Evolutionary conservation across 2,888 invertebrate genomes (phyloP), one percentile per base, ranked within the genome.

Genomic region (Sarcophaga subvicina): DNA sequence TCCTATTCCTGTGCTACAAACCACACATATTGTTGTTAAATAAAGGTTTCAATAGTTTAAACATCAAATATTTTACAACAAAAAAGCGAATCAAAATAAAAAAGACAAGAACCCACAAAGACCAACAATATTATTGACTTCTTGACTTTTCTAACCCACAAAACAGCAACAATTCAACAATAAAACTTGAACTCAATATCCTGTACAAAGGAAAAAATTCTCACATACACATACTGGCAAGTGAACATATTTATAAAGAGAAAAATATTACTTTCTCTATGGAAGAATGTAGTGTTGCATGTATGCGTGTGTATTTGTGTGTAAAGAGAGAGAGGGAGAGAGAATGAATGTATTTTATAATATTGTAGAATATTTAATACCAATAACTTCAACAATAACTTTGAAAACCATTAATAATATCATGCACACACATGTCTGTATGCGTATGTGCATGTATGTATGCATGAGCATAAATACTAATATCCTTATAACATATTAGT

Each of bases 81-180:
- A 71, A 77, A 49, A 67, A 66, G 25, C 4, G 10, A 63, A 10
- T 14, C n/a, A 22, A 3, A 10, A 62, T 1, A 10, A 0, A 63
- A 22, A 64, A 64, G 1, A 17, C 54, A 25, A 79, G 25, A 75
- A 75, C 70, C 81, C 78, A 79, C 83, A 81, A 76, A 87, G 78
- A 83, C 73, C 83, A 83, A 73, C 70, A 87, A 84, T 87, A 88
- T 88, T 88, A 88, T 88, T 88, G 88, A 88, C 87, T 88, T 88
- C 80, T 80, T 80, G 76, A 85, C 84, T 85, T 84, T 84, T 83
- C 78, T 71, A 81, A 75, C 49, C 81, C 80, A 83, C 86, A 83
- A 81, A 59, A 63, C 67, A 60, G 59, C 69, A 60, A 70, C 77
- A 78, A 63, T 45, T 22, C 37, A 69, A 72, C 67, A 80, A 85